Evolutionary conservation across 1,140 invertebrate species (phyloP).

Genomic region (Bilobella aurantiaca): DNA sequence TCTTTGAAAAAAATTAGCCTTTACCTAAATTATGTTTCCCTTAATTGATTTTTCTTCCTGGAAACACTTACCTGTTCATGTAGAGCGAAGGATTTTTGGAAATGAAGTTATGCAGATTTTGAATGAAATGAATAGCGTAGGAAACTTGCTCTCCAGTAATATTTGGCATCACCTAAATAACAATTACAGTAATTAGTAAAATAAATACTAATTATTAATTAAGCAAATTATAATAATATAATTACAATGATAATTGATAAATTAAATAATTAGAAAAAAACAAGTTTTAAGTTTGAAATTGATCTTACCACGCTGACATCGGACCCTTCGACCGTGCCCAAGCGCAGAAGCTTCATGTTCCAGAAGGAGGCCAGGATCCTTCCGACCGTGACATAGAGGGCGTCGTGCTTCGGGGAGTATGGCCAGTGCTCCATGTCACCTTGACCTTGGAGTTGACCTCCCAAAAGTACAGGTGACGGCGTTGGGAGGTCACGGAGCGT

Average conservation of each 20-base stretch:
- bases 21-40: neutral
- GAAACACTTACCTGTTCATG: conserved; percentile 17
- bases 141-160: conserved; percentile 26
- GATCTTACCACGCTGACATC: conserved; percentile 28
- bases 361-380: conserved; percentile 73
- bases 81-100: conserved; percentile 29
- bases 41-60: neutral
- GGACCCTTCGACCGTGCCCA: conserved; percentile 17
- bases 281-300: no score
- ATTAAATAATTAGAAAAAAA: no score
- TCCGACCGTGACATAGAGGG: conserved; percentile 79
- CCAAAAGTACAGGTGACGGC: conserved; percentile 26
- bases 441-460: conserved; percentile 9
- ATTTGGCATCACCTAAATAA: conserved; percentile 25
- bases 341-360: conserved; percentile 43
- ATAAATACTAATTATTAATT: no score
- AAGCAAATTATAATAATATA: no score
- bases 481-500: neutral
- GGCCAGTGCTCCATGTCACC: conserved; percentile 44
- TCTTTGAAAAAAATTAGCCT: neutral
- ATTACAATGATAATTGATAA: no score
- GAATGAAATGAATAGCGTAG: conserved; percentile 27
- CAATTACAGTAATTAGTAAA: no score
- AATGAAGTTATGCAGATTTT: conserved; percentile 25
- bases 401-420: conserved; percentile 82